Percentiles rank a stretch among this genome's conserved stretches.
These are phyloP conservation scores for Tinamus guttatus DNA, from an alignment of 2,113 vertebrate genomes.

Conservation along the genomic window DNA sequence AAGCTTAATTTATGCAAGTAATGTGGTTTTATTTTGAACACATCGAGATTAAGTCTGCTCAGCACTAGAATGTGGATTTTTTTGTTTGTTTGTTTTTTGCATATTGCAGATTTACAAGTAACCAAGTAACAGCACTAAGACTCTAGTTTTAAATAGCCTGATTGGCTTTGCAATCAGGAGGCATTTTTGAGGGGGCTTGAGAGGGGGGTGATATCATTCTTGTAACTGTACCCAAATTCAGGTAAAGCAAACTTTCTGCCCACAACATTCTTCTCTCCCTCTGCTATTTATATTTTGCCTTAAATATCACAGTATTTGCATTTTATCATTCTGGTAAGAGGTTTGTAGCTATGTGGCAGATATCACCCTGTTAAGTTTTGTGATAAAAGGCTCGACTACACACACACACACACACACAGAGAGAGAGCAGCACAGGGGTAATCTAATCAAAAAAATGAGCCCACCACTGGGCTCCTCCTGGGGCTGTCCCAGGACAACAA, in stretches of 20 bases:
- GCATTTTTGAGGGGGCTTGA: not conserved
- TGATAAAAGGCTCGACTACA: not conserved
- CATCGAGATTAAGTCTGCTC: not conserved
- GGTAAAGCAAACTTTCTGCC: not conserved
- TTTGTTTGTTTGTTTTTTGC: not conserved
- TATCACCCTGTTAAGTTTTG: not conserved
- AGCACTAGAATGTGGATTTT: not conserved
- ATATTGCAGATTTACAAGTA: not conserved
- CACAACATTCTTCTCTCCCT: not conserved
- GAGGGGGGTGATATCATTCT: not conserved
- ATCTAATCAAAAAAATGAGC: not conserved
- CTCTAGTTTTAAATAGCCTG: not conserved
- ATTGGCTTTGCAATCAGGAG: not conserved
- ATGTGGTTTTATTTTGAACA: not conserved
- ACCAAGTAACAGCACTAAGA: not conserved
- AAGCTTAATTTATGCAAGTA: not conserved
- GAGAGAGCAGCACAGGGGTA: not conserved
- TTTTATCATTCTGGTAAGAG: not conserved
- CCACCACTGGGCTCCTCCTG: not conserved
- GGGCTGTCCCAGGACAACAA: not conserved
- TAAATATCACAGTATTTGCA: not conserved
- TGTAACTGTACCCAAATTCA: not conserved
- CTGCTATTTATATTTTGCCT: not conserved
- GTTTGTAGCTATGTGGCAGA: not conserved
- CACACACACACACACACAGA: too few species aligned